Percentiles rank a stretch among this genome's conserved stretches.
These are phyloP conservation scores for Apodemia zela DNA, from an alignment of 2,888 invertebrate genomes.

Conservation along the genomic window DNA sequence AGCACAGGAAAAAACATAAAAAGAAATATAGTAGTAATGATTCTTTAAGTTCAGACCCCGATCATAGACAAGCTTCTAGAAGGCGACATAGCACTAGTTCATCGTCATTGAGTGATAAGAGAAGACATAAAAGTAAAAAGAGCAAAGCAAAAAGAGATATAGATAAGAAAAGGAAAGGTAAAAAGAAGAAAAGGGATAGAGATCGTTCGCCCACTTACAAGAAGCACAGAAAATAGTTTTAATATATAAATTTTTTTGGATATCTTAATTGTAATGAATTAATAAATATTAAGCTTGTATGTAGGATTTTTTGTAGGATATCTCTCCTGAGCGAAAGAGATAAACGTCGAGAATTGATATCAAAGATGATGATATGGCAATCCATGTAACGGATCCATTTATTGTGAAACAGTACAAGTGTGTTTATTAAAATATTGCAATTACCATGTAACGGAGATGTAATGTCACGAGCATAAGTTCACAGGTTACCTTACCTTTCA, in stretches of 20 bases:
- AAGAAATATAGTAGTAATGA: conserved; percentile 48
- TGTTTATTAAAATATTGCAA: too few species aligned
- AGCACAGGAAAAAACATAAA: conserved; percentile 29
- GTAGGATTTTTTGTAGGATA: too few species aligned
- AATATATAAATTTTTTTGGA: conserved; percentile 9
- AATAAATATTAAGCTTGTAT: conserved; percentile 1
- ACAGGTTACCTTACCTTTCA: too few species aligned
- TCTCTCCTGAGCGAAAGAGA: too few species aligned
- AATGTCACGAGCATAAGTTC: too few species aligned
- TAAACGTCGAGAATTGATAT: too few species aligned
- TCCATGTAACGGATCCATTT: too few species aligned
- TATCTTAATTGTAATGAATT: neutral
- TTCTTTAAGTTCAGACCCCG: conserved; percentile 49
- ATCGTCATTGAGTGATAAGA: conserved; percentile 40
- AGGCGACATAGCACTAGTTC: conserved; percentile 41
- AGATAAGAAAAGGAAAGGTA: conserved; percentile 80
- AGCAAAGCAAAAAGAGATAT: conserved; percentile 71
- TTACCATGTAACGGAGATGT: too few species aligned
- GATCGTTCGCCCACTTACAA: conserved; percentile 74
- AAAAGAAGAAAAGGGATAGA: conserved; percentile 75
- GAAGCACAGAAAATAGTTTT: conserved; percentile 66
- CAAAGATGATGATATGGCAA: too few species aligned
- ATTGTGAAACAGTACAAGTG: too few species aligned
- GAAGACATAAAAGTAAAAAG: conserved; percentile 50
- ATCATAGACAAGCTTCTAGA: conserved; percentile 38